Conservation (phyloP, 2,888 invertebrate species). For the Antheraea yamamai region DNA sequence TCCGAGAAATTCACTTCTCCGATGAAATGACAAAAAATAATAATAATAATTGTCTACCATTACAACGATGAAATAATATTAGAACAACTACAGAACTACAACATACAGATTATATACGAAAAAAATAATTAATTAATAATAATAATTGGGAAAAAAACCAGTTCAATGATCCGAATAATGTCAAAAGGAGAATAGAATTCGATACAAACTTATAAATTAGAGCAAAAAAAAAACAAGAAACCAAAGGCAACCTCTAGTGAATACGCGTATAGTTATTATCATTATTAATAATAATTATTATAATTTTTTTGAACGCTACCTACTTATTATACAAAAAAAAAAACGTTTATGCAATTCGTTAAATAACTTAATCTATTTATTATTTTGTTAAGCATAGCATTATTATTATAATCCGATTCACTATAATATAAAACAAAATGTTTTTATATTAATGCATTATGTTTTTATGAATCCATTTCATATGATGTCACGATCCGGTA, state of each 20-base stretch:
- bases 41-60: not conserved
- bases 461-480: conserved; percentile 1
- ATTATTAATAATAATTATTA: conserved; percentile 37
- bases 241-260: conserved; percentile 22
- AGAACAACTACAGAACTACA: not conserved
- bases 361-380: conserved; percentile 46
- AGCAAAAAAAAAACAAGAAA: conserved; percentile 12
- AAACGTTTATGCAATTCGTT: conserved; percentile 70
- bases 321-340: conserved; percentile 72
- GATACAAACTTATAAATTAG: conserved; percentile 2
- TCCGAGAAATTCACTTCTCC: not conserved
- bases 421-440: conserved; percentile 4
- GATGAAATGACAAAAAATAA: not conserved
- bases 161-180: conserved; percentile 15
- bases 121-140: not conserved
- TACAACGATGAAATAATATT: not conserved
- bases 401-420: conserved; percentile 9
- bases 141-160: not conserved
- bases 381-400: conserved; percentile 34
- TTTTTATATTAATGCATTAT: not conserved
- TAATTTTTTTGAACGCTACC: conserved; percentile 69
- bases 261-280: conserved; percentile 27
- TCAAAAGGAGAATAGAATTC: conserved; percentile 2
- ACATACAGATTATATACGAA: not conserved
- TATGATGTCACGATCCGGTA: not conserved